Evolutionary conservation across 2,888 invertebrate species (phyloP), one percentile per base, ranked within the genome.

Genomic region (Eupithecia tripunctaria): DNA sequence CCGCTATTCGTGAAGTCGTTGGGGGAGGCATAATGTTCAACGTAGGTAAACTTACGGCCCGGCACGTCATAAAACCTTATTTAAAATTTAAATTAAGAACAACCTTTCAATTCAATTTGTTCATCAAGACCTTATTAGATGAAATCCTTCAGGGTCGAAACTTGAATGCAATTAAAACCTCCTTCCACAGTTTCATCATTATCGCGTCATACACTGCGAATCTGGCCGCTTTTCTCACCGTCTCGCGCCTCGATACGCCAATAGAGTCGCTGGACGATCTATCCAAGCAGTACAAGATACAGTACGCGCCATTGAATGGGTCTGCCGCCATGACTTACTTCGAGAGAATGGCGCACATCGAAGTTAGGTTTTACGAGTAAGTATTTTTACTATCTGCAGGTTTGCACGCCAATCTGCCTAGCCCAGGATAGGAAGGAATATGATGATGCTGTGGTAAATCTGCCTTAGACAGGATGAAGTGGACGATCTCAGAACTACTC

Each of bases 131-230:
- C 47, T 51, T n/a, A 47, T 51, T 59, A 27, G 27, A 60, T 29
- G 4, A 60, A 60, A 60, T 29, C 60, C 21, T 60, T 60, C 29
- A 27, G 0, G 1, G 60, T 56, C 12, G 8, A n/a, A n/a, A n/a
- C n/a, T n/a, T n/a, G n/a, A 29, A 60, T 27, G 29, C 8, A 60
- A 29, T 27, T 29, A 60, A 60, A 60, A 60, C 60, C 29, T 59
- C 62, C 10, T 29, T 63, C 63, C 32, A 36, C 63, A 96, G 96
- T 0, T 99, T 99, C 90, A 99, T 99, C 87, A 99, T 99, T 79
- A 99, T 99, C 86, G 99, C 99, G 4, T 99, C 99, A 0, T 99
- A 99, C 91, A 99, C 99, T 0, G 99, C 99, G 1, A 99, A 99
- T 91, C 95, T 99, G 85, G 99, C 99, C 2, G 99, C 99, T 0